Percentiles rank a stretch among this genome's conserved stretches.
phyloP scores from a whole-genome alignment of 2,888 invertebrate species.

The Acanthopleura granulata region DNA sequence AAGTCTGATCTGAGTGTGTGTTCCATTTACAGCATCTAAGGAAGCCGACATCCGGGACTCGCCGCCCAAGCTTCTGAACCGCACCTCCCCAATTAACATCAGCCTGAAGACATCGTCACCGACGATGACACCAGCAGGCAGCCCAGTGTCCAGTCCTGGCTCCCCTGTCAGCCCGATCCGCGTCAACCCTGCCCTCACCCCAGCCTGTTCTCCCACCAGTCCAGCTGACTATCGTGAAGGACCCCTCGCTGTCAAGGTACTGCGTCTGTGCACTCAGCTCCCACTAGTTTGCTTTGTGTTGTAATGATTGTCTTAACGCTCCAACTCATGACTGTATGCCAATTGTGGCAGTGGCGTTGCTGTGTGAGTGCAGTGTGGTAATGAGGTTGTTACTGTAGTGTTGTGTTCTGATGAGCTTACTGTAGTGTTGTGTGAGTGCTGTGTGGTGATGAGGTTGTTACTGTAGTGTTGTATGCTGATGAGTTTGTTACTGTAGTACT shows the following conservation, averaged over 20 bases:
- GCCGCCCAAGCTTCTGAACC: constrained; percentile 49
- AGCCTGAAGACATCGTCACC: constrained; percentile 41
- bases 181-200: constrained; percentile 18
- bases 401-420: no score
- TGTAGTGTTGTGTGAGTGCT: no score
- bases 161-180: constrained; percentile 47
- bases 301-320: no score
- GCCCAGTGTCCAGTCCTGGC: constrained; percentile 49
- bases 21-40: constrained; percentile 12
- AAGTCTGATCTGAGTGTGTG: no score
- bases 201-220: constrained; percentile 21
- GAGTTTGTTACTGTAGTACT: no score
- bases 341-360: no score
- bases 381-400: no score
- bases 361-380: no score
- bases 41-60: constrained; percentile 50
- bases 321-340: no score
- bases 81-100: constrained; percentile 53
- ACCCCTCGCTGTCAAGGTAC: constrained; percentile 13
- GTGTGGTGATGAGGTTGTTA: no score
- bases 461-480: constrained; percentile 16
- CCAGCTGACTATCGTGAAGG: constrained; percentile 43
- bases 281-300: no score
- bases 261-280: background rate
- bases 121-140: constrained; percentile 30